phyloP scores from a whole-genome alignment of 2,888 invertebrate species.

The Myathropa florea region DNA sequence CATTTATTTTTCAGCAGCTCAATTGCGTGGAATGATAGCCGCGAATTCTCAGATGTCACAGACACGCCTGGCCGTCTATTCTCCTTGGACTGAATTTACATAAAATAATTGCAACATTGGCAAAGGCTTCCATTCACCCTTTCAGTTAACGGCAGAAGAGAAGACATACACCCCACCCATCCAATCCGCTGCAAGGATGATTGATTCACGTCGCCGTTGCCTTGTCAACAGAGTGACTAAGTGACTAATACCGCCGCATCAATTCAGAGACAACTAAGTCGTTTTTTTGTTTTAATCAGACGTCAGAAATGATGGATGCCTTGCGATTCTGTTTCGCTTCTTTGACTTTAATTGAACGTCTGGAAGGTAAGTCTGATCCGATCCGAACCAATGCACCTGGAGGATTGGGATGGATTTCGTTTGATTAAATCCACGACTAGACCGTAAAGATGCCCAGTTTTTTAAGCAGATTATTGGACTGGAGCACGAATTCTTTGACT shows the following conservation, averaged over 20 bases:
- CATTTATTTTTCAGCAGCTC: too few species aligned
- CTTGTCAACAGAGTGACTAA: not conserved
- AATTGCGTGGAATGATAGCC: too few species aligned
- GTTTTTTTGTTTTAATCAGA: not conserved
- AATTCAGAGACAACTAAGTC: not conserved
- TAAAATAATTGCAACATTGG: not conserved
- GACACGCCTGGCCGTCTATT: too few species aligned
- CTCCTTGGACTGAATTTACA: too few species aligned
- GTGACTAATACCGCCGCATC: not conserved
- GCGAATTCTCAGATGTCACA: too few species aligned
- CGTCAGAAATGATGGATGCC: conserved; percentile 19
- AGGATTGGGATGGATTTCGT: conserved; percentile 1
- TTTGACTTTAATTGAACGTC: not conserved
- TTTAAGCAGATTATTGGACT: not conserved
- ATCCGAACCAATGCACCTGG: conserved; percentile 13
- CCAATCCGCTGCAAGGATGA: not conserved
- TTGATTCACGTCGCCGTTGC: not conserved
- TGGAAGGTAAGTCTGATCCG: not conserved
- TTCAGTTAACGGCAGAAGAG: not conserved
- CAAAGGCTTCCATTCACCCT: not conserved
- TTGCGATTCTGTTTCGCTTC: not conserved
- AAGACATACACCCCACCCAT: not conserved
- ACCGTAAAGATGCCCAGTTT: not conserved
- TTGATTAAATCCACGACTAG: not conserved
- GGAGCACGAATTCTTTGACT: not conserved